These are phyloP conservation scores for Hapalemur alaotrensis DNA, from an alignment of 2,797 vertebrate species.

Conservation along the genomic window DNA sequence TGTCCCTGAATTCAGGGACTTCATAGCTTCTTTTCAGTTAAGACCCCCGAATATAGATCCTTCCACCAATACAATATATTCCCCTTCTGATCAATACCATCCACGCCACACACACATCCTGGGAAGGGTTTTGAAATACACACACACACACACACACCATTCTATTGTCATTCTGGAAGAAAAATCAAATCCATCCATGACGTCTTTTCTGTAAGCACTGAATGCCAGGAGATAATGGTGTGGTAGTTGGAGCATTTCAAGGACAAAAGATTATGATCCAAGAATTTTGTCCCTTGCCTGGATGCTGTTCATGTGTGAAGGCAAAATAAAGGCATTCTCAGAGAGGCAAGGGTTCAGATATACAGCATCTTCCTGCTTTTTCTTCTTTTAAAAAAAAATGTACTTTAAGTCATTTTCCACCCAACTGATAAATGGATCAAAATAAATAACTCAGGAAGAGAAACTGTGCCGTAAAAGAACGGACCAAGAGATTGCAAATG, in stretches of 20 bases:
- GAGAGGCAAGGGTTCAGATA: background rate
- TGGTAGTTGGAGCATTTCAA: background rate
- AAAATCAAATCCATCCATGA: background rate
- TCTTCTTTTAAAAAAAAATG: background rate
- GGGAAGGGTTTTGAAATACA: background rate
- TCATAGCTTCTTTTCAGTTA: background rate
- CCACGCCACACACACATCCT: background rate
- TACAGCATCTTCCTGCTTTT: background rate
- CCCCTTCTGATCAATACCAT: background rate
- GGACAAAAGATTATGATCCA: background rate
- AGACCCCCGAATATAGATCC: background rate
- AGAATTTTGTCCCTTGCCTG: background rate
- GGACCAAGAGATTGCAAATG: background rate
- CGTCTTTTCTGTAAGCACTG: background rate
- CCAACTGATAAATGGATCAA: background rate
- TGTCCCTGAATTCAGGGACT: background rate
- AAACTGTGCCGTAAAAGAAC: background rate
- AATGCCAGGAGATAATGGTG: background rate
- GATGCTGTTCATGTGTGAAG: background rate
- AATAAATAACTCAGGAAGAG: constrained; percentile 48
- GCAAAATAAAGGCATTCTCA: background rate
- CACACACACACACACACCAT: background rate
- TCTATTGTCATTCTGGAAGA: background rate
- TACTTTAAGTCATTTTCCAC: background rate
- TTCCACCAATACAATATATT: background rate